Percentiles rank a stretch among this genome's conserved stretches.
phyloP scores from a whole-genome alignment of 2,113 vertebrate genomes.

The Asarcornis scutulata region DNA sequence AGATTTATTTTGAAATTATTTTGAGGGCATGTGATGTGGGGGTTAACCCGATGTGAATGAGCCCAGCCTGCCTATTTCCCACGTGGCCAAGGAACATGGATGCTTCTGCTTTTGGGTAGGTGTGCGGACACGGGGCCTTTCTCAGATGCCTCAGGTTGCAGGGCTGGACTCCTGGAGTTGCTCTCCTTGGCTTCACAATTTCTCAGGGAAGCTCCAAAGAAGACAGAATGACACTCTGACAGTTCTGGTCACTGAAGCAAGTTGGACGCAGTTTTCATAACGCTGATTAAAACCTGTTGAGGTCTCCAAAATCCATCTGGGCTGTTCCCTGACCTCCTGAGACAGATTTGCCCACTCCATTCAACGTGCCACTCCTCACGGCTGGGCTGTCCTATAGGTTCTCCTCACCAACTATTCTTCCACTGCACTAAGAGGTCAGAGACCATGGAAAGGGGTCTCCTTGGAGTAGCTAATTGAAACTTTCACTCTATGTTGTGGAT shows the following conservation, averaged over 20 bases:
- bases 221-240: rapidly evolving
- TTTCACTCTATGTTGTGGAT: not conserved
- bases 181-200: not conserved
- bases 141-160: not conserved
- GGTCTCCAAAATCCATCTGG: not conserved
- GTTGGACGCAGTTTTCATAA: not conserved
- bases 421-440: not conserved
- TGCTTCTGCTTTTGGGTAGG: not conserved
- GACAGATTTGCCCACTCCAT: not conserved
- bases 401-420: not conserved
- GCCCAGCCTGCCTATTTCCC: not conserved
- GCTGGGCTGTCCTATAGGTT: not conserved
- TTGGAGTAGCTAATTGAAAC: not conserved
- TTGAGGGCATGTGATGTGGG: not conserved
- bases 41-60: not conserved
- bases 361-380: not conserved
- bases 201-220: not conserved
- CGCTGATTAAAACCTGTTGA: not conserved
- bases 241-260: not conserved
- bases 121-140: not conserved
- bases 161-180: not conserved
- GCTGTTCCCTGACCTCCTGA: not conserved
- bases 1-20: not conserved
- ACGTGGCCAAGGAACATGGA: rapidly evolving
- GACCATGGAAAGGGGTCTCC: not conserved